A percentile compares a stretch with the other conserved stretches of the same genome.
phyloP scores from a whole-genome alignment of 2,113 vertebrate species.

The Camelus dromedarius region DNA sequence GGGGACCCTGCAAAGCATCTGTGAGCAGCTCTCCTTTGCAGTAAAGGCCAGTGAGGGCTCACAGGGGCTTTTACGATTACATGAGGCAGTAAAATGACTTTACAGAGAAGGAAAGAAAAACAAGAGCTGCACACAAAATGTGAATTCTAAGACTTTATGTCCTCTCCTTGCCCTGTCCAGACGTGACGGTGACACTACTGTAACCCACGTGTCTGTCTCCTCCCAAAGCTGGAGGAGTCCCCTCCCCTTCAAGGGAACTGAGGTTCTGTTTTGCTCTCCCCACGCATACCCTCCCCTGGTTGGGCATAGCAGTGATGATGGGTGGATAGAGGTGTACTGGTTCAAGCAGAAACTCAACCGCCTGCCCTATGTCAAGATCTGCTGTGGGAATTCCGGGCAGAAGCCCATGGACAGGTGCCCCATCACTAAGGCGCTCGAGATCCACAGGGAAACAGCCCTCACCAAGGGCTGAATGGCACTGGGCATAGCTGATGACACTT shows the following conservation, averaged over 20 bases:
- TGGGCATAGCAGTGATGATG: rapidly evolving
- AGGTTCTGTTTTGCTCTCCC: not conserved
- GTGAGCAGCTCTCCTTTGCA: not conserved
- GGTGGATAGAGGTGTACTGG: not conserved
- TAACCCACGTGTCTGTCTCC: not conserved
- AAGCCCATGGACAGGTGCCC: too few species aligned
- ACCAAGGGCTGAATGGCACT: not conserved
- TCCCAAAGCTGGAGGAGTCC: not conserved
- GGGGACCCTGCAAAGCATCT: not conserved
- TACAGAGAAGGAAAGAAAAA: not conserved
- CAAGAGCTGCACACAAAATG: not conserved
- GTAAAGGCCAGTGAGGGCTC: not conserved
- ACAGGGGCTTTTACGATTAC: not conserved
- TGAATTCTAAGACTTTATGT: not conserved
- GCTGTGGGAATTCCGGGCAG: not conserved
- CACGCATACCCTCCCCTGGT: not conserved
- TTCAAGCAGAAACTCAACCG: not conserved
- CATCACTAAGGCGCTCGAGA: not conserved
- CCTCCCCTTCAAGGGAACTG: not conserved
- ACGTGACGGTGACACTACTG: not conserved
- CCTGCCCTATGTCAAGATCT: not conserved
- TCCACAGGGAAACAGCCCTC: not conserved
- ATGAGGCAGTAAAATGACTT: not conserved
- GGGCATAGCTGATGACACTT: not conserved
- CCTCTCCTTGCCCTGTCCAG: not conserved